A percentile compares a stretch with the other conserved stretches of the same genome.
Evolutionary conservation across 2,797 vertebrate species (phyloP).

Genomic region (Lacerta agilis): DNA sequence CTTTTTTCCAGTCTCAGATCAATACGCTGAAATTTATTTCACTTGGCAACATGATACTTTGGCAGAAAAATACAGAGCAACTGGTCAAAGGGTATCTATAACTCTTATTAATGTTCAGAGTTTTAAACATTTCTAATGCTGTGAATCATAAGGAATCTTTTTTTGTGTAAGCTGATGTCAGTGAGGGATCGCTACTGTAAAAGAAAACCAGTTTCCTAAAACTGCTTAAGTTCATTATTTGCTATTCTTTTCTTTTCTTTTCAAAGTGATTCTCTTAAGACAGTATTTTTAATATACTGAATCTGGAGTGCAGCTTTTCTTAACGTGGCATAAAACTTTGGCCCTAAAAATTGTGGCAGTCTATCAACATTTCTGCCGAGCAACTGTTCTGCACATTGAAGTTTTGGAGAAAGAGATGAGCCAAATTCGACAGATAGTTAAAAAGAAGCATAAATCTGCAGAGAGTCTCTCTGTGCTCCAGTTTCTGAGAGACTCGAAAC

Average conservation of each 20-base stretch:
- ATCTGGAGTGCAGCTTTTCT: constrained; percentile 15
- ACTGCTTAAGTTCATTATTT: neutral
- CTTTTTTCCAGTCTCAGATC: neutral
- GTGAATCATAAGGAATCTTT: constrained; percentile 15
- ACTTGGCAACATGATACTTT: neutral
- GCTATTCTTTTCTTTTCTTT: constrained; percentile 2
- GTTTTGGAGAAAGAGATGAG: neutral
- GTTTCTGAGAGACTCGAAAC: neutral
- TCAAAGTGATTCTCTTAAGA: neutral
- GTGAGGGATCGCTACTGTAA: neutral
- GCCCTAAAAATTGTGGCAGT: constrained; percentile 10
- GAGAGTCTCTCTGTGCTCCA: neutral
- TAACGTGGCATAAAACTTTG: constrained; percentile 27
- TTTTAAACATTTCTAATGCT: constrained; percentile 31
- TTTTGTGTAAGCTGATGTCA: constrained; percentile 8
- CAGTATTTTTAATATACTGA: constrained; percentile 12
- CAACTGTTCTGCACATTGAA: neutral
- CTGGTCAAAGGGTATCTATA: constrained; percentile 15
- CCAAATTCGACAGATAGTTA: constrained; percentile 21
- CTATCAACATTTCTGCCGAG: constrained; percentile 3
- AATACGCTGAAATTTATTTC: constrained; percentile 15
- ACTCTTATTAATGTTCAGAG: neutral
- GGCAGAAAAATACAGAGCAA: neutral
- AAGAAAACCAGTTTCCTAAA: neutral
- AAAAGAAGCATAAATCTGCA: neutral